phyloP scores from a whole-genome alignment of 1,140 invertebrate genomes.

The Meteorus sp. region DNA sequence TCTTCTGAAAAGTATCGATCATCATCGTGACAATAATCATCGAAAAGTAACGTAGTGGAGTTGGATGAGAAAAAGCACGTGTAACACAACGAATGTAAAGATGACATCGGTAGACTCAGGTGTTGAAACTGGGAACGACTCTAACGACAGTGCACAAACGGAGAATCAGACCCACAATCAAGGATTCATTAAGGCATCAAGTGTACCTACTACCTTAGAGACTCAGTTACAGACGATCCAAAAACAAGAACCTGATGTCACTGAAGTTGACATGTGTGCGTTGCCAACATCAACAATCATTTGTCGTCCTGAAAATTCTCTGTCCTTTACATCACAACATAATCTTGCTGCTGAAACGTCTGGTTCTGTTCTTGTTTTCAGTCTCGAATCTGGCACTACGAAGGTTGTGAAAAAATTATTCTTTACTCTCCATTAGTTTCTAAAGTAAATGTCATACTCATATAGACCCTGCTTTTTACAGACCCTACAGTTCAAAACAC shows the following conservation, averaged over 20 bases:
- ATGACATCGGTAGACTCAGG: slow-evolving; percentile 64
- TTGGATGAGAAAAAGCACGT: neutral
- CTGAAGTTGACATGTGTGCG: neutral
- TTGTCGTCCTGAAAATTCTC: neutral
- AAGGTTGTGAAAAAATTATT: too few species aligned
- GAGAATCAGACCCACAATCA: slow-evolving; percentile 16
- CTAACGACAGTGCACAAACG: slow-evolving; percentile 61
- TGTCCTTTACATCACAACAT: neutral
- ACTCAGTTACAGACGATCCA: neutral
- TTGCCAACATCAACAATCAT: neutral
- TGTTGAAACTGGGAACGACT: slow-evolving; percentile 68
- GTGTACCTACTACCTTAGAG: slow-evolving; percentile 1
- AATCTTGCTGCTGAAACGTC: too few species aligned
- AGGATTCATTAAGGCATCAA: neutral
- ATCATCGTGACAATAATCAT: too few species aligned
- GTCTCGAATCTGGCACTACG: too few species aligned
- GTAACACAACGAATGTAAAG: slow-evolving; percentile 17
- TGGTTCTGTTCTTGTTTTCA: too few species aligned
- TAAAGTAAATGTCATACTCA: neutral
- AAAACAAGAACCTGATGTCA: neutral
- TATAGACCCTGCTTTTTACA: neutral
- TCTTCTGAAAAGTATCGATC: too few species aligned
- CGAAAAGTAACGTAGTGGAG: neutral
- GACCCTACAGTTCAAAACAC: neutral
- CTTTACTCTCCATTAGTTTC: neutral